phyloP scores from a whole-genome alignment of 2,797 vertebrate species.

The Antrozous pallidus region DNA sequence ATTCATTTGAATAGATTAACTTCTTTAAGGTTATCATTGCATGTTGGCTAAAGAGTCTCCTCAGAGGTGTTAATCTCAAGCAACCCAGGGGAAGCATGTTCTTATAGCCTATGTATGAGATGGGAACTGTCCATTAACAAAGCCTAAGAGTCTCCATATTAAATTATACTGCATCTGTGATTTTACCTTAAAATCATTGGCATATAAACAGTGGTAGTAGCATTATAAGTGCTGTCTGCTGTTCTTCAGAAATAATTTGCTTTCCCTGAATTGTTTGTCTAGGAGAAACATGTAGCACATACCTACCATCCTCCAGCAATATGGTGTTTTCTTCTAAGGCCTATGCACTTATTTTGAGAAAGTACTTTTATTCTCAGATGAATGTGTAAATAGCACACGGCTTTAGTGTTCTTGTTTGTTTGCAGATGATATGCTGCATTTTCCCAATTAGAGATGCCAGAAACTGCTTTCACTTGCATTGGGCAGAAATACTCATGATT shows the following conservation, averaged over 20 bases:
- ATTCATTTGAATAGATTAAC: background rate
- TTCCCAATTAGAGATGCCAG: background rate
- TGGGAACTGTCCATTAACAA: background rate
- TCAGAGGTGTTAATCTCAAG: background rate
- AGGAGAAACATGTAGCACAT: background rate
- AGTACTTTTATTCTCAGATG: background rate
- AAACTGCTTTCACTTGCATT: background rate
- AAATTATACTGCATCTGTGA: background rate
- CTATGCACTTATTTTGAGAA: background rate
- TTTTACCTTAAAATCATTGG: conserved; percentile 42
- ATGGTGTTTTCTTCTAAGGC: background rate
- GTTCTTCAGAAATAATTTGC: conserved; percentile 40
- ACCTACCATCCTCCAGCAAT: background rate
- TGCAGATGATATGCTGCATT: background rate
- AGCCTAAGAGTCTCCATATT: conserved; percentile 24
- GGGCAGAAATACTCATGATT: background rate
- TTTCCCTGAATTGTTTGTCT: conserved; percentile 15
- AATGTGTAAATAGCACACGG: background rate
- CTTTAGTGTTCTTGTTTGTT: background rate
- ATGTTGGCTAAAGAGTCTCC: background rate
- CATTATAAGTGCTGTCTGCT: conserved; percentile 41
- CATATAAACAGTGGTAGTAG: conserved; percentile 16
- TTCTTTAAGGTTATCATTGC: background rate
- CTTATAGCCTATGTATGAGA: background rate
- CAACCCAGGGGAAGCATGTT: background rate